phyloP scores from a whole-genome alignment of 2,888 invertebrate species.

The Sesia bembeciformis region DNA sequence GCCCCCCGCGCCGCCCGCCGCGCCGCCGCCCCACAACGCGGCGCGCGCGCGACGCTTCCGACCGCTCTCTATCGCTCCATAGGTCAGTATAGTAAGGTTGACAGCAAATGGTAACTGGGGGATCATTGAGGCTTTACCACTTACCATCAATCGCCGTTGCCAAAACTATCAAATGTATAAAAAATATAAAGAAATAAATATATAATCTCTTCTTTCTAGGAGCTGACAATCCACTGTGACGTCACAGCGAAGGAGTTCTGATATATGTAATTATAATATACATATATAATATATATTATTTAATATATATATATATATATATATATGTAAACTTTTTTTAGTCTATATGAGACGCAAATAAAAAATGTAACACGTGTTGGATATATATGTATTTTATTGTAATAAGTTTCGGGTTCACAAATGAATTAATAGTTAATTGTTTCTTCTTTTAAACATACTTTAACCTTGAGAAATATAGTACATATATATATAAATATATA shows the following conservation, averaged over 20 bases:
- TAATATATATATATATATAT: not conserved
- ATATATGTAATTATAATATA: conserved; percentile 10
- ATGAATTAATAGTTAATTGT: not conserved
- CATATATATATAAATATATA: not conserved
- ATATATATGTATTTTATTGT: too few species aligned
- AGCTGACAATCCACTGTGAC: conserved; percentile 15
- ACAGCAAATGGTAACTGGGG: too few species aligned
- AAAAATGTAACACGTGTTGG: not conserved
- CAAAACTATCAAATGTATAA: too few species aligned
- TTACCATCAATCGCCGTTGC: too few species aligned
- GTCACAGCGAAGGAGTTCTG: conserved; percentile 12
- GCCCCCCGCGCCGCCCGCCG: conserved; percentile 22
- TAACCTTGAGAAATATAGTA: not conserved
- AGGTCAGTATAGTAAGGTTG: conserved; percentile 16
- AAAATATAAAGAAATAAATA: too few species aligned
- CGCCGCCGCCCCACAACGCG: conserved; percentile 38
- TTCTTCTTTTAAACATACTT: not conserved
- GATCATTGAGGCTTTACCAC: too few species aligned
- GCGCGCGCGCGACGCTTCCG: conserved; percentile 59
- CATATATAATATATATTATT: conserved; percentile 14
- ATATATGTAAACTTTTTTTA: not conserved
- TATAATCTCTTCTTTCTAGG: conserved; percentile 12
- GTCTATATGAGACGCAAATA: not conserved
- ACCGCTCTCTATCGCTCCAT: conserved; percentile 56
- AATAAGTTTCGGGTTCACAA: not conserved